These are phyloP conservation scores for Corythornis madagascariensis DNA, from an alignment of 2,113 vertebrate genomes.

Conservation along the genomic window DNA sequence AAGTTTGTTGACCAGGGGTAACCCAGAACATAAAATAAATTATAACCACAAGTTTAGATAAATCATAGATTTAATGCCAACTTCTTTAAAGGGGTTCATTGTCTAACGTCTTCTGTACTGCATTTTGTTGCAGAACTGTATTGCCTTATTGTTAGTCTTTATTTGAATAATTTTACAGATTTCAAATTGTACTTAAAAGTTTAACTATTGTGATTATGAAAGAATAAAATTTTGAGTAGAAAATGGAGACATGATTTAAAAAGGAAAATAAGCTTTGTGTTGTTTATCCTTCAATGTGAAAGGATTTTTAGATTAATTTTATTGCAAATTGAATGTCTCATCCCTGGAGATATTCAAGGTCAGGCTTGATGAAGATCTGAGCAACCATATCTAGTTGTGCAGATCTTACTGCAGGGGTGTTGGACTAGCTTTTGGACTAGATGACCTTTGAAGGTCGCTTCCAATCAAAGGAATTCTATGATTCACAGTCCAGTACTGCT, in stretches of 20 bases:
- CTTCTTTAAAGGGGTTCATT: background rate
- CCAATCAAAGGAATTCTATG: no score
- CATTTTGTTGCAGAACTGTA: background rate
- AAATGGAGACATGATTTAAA: background rate
- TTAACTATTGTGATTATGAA: background rate
- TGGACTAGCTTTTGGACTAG: no score
- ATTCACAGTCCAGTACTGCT: background rate
- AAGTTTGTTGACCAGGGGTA: background rate
- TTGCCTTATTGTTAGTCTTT: background rate
- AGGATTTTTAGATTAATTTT: background rate
- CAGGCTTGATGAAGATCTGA: no score
- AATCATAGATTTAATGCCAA: background rate
- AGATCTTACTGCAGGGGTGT: no score
- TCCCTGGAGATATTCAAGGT: no score
- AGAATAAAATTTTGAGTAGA: background rate
- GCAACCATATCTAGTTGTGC: no score
- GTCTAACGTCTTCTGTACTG: background rate
- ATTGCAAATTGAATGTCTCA: background rate
- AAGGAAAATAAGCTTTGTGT: background rate
- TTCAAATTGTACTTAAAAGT: background rate
- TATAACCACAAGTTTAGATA: background rate
- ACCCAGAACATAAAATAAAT: background rate
- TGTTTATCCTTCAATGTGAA: background rate
- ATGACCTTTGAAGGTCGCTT: no score
- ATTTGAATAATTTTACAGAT: background rate